Percentiles rank a stretch among this genome's conserved stretches.
These are phyloP conservation scores for Amphiura filiformis DNA, from an alignment of 35 echinoderm and acorn worm genomes.

Conservation along the genomic window DNA sequence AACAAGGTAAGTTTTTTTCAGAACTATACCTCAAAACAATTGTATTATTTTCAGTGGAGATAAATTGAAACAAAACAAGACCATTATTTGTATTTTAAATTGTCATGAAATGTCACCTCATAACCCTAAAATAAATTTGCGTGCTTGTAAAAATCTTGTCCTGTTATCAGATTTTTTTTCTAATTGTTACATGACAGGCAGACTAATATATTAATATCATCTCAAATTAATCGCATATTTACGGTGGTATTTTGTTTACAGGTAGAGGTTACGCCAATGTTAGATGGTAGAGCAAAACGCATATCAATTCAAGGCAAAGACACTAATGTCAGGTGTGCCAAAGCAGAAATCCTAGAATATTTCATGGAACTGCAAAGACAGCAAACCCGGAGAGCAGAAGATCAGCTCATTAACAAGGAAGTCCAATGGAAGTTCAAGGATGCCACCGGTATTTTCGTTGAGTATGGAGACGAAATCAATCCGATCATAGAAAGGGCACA, in stretches of 20 bases:
- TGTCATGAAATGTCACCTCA: too few species aligned
- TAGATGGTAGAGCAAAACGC: neutral
- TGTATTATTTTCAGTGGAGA: too few species aligned
- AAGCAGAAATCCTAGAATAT: neutral
- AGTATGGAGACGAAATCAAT: neutral
- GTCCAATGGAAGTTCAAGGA: neutral
- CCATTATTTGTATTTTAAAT: too few species aligned
- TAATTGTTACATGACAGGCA: too few species aligned
- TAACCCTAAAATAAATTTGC: too few species aligned
- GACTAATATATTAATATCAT: too few species aligned
- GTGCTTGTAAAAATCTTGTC: too few species aligned
- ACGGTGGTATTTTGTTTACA: neutral
- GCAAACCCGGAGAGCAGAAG: neutral
- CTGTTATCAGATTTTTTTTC: too few species aligned
- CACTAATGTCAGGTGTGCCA: neutral
- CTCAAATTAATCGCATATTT: too few species aligned
- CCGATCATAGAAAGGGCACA: neutral
- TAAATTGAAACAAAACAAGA: too few species aligned
- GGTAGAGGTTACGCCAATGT: neutral
- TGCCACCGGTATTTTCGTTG: neutral
- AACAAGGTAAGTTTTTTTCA: too few species aligned
- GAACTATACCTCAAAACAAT: too few species aligned
- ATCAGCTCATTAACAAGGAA: neutral
- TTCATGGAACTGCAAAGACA: neutral
- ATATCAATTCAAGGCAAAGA: neutral